Base-by-base conservation (phyloP, 2,797 vertebrate species). In the Pitangus sulphuratus region DNA sequence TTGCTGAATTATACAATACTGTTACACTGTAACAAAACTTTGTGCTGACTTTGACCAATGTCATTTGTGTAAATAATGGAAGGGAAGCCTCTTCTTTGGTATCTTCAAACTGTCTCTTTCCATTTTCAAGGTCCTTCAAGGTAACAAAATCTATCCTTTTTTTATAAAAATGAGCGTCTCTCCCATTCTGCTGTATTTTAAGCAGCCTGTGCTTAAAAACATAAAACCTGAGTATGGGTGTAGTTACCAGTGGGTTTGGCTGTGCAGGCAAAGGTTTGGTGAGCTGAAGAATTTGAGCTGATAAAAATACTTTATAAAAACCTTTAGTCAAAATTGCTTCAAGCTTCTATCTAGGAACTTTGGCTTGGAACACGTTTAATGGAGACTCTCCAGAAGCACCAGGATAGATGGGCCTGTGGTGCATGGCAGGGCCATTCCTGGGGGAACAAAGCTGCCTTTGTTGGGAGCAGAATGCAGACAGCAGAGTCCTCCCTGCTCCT, bases 371-470 rank as follows among this genome's bases (percentile, higher is more conserved):
- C 68, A 58, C 12, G 77, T 42, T 79, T 45, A 45, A 17, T 94
- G 96, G 96, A 93, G 89, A 5, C 69, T 96, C 76, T 95, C 69
- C 89, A 93, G 93, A 89, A 94, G 12, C 75, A 44, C 81, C 83
- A 58, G 83, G 97, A 91, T 25, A 90, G 93, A 91, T 25, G 89
- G 93, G 96, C 64, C 77, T 17, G 31, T 16, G 16, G 39, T 81
- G 89, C 95, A 58, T 74, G 93, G 87, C 95, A 78, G 89, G 88
- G 94, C 94, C 88, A 15, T 92, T 96, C 88, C 93, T 96, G 92
- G 31, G 50, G 76, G 90, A 92, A 98, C 98, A 98, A 87, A 97
- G 96, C 76, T 86, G 94, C 76, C 95, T 97, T 96, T 98, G 98
- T 98, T 79, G 44, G 66, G 2, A 24, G 70, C 83, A 94, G 62